phyloP scores from a whole-genome alignment of 2,113 vertebrate species.

The Trachemys scripta region DNA sequence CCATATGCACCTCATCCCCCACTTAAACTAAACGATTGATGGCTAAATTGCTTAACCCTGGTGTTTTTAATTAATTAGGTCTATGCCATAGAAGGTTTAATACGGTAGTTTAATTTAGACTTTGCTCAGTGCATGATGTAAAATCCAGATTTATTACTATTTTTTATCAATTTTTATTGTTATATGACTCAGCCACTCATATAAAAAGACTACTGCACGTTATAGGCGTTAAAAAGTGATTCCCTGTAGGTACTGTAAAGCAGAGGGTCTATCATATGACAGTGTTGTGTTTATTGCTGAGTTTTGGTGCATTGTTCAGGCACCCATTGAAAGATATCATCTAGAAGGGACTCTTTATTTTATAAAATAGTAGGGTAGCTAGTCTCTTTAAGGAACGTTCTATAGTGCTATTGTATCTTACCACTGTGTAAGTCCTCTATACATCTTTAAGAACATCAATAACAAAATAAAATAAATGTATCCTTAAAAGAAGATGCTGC shows the following conservation, averaged over 20 bases:
- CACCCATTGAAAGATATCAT: constrained; percentile 52
- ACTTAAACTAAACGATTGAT: constrained; percentile 78
- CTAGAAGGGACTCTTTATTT: constrained; percentile 54
- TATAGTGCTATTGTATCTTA: constrained; percentile 44
- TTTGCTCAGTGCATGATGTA: constrained; percentile 72
- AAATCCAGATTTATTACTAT: constrained; percentile 79
- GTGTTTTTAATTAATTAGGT: constrained; percentile 84
- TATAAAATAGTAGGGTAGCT: constrained; percentile 49
- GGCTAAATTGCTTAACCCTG: constrained; percentile 78
- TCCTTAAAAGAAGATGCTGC: constrained; percentile 2
- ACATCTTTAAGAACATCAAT: constrained; percentile 43
- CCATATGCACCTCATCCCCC: constrained; percentile 76
- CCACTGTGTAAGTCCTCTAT: constrained; percentile 35
- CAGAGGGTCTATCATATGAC: constrained; percentile 53
- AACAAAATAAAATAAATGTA: constrained; percentile 46
- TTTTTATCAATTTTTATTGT: constrained; percentile 83
- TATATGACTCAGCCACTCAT: constrained; percentile 66
- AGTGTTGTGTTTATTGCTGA: constrained; percentile 67
- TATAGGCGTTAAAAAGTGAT: constrained; percentile 75
- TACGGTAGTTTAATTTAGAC: constrained; percentile 81
- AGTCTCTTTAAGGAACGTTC: constrained; percentile 42
- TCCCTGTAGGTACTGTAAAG: constrained; percentile 75
- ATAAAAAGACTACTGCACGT: constrained; percentile 66
- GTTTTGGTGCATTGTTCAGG: constrained; percentile 68
- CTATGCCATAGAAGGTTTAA: constrained; percentile 77